These are phyloP conservation scores for Hephaestus fuliginosus DNA, from an alignment of 2,797 vertebrate species.

Conservation along the genomic window DNA sequence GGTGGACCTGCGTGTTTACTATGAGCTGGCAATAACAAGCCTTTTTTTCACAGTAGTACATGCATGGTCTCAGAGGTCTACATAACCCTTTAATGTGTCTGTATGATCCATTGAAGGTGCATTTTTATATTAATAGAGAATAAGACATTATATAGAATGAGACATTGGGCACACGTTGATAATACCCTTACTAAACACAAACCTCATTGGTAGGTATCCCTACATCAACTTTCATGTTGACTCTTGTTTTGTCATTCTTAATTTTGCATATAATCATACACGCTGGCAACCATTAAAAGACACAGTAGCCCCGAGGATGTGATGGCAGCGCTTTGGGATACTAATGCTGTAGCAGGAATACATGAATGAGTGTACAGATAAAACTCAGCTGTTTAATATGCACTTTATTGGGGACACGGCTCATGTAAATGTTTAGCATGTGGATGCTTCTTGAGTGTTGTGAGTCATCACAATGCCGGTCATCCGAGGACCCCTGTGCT, in stretches of 20 bases:
- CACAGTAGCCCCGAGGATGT: background rate
- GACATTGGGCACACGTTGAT: background rate
- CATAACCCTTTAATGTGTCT: background rate
- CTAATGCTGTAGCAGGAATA: background rate
- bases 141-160: background rate
- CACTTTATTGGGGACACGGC: background rate
- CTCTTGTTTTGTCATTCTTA: constrained; percentile 1
- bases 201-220: background rate
- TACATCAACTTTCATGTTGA: background rate
- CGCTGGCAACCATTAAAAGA: background rate
- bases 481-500: constrained; percentile 50
- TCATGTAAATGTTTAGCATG: constrained; percentile 19
- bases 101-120: background rate
- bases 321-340: background rate
- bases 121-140: background rate
- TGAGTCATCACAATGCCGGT: constrained; percentile 56
- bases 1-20: constrained; percentile 20
- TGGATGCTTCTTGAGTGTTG: constrained; percentile 1
- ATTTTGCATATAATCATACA: background rate
- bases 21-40: constrained; percentile 14
- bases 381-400: background rate
- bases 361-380: background rate
- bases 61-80: background rate
- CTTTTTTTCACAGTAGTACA: background rate
- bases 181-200: constrained; percentile 1